Conservation (phyloP, 1,140 invertebrate genomes). For the Hycleus cichorii region DNA sequence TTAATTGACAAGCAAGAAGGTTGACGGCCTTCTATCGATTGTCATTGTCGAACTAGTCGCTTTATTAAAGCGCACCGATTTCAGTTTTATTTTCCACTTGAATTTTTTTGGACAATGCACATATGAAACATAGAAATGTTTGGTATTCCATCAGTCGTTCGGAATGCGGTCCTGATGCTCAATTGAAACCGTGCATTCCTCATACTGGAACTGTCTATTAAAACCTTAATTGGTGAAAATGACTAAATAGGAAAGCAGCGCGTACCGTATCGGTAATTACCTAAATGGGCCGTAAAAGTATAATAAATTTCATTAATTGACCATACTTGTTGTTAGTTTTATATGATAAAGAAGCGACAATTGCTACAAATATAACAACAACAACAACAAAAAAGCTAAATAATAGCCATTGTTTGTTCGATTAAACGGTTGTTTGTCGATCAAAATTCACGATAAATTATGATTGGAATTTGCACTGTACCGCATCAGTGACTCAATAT, state of each 20-base stretch:
- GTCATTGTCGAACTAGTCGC: too few species aligned
- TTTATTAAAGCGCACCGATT: too few species aligned
- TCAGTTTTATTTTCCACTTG: too few species aligned
- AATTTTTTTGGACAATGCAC: too few species aligned
- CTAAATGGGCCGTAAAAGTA: slow-evolving; percentile 14
- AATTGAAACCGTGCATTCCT: too few species aligned
- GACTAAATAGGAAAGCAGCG: slow-evolving; percentile 10
- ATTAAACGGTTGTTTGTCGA: slow-evolving; percentile 11
- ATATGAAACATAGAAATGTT: too few species aligned
- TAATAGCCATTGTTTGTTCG: too few species aligned
- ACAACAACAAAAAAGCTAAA: slow-evolving; percentile 3
- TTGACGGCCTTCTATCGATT: too few species aligned
- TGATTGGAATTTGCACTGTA: not conserved
- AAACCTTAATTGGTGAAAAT: slow-evolving; percentile 11
- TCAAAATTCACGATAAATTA: too few species aligned
- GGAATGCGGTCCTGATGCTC: too few species aligned
- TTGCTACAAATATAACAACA: slow-evolving; percentile 10
- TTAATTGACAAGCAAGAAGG: slow-evolving; percentile 1
- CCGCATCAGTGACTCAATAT: slow-evolving; percentile 3
- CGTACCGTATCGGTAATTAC: slow-evolving; percentile 12
- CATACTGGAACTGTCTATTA: too few species aligned
- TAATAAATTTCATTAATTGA: slow-evolving; percentile 14
- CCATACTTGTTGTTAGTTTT: not conserved
- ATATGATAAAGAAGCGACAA: slow-evolving; percentile 12
- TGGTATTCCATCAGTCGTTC: too few species aligned